phyloP scores from a whole-genome alignment of 2,888 invertebrate species.

The Muschampia plurimacula region DNA sequence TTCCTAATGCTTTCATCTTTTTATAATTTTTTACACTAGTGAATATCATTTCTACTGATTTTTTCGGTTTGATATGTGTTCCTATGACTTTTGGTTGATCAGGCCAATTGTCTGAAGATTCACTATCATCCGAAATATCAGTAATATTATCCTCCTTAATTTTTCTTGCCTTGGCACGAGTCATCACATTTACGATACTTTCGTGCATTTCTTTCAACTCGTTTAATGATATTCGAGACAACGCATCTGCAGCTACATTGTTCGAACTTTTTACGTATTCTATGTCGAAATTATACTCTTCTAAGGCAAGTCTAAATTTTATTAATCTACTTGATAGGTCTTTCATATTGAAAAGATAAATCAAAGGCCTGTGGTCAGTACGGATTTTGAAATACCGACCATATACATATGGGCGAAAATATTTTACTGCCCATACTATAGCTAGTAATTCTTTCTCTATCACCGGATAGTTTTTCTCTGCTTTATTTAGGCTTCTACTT shows the following conservation, averaged over 20 bases:
- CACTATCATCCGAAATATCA: not conserved
- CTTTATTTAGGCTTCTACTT: conserved; percentile 8
- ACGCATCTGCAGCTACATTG: not conserved
- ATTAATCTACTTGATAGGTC: not conserved
- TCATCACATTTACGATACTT: not conserved
- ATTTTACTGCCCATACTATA: not conserved
- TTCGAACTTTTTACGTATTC: not conserved
- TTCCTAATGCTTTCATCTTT: not conserved
- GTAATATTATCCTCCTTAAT: not conserved
- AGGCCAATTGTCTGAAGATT: conserved; percentile 1
- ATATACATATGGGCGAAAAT: not conserved
- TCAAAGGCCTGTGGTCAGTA: not conserved
- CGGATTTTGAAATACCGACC: not conserved
- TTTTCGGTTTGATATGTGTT: not conserved
- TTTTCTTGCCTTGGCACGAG: not conserved
- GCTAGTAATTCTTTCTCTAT: conserved; percentile 1
- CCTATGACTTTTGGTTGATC: conserved; percentile 20
- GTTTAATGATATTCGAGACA: not conserved
- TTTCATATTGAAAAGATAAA: not conserved
- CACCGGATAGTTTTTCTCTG: not conserved
- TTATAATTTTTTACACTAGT: not conserved
- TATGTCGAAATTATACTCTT: conserved; percentile 4
- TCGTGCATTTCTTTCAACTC: not conserved
- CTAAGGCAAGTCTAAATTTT: conserved; percentile 3
- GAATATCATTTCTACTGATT: not conserved